phyloP scores from a whole-genome alignment of 2,797 vertebrate genomes.

The Melopsittacus undulatus region DNA sequence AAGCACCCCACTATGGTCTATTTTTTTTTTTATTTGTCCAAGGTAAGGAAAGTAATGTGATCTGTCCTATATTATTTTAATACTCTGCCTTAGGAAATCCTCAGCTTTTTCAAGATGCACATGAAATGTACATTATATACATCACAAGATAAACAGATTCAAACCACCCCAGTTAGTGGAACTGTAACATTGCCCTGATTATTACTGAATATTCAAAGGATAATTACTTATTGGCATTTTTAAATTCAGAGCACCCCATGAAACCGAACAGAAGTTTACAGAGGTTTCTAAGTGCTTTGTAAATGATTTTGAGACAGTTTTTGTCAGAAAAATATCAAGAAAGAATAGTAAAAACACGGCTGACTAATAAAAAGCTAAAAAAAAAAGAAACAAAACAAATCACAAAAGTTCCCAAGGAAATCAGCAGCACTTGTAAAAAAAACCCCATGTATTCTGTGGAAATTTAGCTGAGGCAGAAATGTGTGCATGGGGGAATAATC shows the following conservation, averaged over 20 bases:
- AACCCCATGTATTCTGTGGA: accelerated
- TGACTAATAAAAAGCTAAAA: background rate
- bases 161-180: background rate
- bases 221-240: background rate
- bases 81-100: background rate
- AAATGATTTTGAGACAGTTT: background rate
- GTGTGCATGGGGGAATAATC: background rate
- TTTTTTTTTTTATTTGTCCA: background rate
- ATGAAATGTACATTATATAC: background rate
- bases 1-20: background rate
- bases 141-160: background rate
- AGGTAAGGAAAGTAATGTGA: background rate
- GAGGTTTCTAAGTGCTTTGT: background rate
- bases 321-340: background rate
- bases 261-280: background rate
- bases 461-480: background rate
- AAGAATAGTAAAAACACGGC: accelerated
- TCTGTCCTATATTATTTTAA: background rate
- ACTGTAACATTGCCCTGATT: background rate
- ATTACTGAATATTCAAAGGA: background rate
- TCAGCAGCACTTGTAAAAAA: background rate
- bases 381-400: too few relatives aligned
- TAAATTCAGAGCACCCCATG: background rate
- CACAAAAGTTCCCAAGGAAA: background rate
- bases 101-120: background rate